phyloP scores from a whole-genome alignment of 1,140 invertebrate species.

The Tribolium madens region DNA sequence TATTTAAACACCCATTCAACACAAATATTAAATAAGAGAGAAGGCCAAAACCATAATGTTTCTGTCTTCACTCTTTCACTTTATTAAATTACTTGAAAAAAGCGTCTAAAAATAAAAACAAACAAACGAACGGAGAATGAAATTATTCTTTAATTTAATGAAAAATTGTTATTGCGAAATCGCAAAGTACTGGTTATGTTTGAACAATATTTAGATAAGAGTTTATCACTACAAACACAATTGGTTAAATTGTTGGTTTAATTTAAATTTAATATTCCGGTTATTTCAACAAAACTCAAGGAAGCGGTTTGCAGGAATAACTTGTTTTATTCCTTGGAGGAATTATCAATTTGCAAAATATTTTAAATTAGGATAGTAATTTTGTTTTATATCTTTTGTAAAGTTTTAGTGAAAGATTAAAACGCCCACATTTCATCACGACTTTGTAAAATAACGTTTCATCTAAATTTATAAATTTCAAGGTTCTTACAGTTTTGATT shows the following conservation, averaged over 20 bases:
- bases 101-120: not conserved
- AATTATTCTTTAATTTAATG: not conserved
- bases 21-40: slow-evolving; percentile 26
- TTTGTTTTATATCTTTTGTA: not conserved
- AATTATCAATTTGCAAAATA: not conserved
- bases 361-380: too few relatives aligned
- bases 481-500: slow-evolving; percentile 4
- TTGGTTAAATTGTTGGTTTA: slow-evolving; percentile 17
- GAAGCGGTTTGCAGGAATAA: slow-evolving; percentile 6
- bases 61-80: not conserved
- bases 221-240: slow-evolving; percentile 10
- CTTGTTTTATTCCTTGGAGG: too few relatives aligned
- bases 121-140: not conserved
- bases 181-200: slow-evolving; percentile 1
- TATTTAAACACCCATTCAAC: slow-evolving; percentile 23
- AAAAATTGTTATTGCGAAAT: slow-evolving; percentile 1
- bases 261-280: slow-evolving; percentile 1
- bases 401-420: not conserved
- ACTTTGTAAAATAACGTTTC: not conserved
- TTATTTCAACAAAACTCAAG: not conserved
- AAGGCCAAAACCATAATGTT: not conserved
- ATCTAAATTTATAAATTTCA: slow-evolving; percentile 10
- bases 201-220: slow-evolving; percentile 18
- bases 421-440: not conserved
- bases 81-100: slow-evolving; percentile 5